Percentiles rank a stretch among this genome's conserved stretches.
Evolutionary conservation across 2,797 vertebrate genomes (phyloP).

Genomic region (Smutsia gigantea): DNA sequence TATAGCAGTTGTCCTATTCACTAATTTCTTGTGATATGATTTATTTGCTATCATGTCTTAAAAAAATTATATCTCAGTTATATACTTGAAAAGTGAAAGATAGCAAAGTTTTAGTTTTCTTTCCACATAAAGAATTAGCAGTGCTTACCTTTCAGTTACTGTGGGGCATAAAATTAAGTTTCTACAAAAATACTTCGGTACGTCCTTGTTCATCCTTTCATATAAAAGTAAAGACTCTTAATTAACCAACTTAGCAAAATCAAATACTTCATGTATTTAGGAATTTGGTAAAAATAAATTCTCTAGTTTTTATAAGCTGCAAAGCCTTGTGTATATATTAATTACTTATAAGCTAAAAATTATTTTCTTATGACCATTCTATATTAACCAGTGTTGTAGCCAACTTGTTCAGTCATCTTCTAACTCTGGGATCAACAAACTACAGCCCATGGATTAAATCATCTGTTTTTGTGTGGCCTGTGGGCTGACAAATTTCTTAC

Average conservation of each 20-base stretch:
- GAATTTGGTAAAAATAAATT: constrained; percentile 43
- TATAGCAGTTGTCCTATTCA: background rate
- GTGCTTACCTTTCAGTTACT: constrained; percentile 25
- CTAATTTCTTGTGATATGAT: background rate
- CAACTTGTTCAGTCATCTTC: background rate
- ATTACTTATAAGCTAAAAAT: constrained; percentile 27
- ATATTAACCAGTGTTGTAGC: background rate
- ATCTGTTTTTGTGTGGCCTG: background rate
- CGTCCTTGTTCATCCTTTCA: background rate
- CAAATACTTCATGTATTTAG: background rate
- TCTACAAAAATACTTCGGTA: constrained; percentile 9
- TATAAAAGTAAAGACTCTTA: constrained; percentile 1
- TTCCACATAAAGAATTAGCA: constrained; percentile 45
- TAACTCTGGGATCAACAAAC: background rate
- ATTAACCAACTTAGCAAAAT: background rate
- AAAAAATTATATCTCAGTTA: background rate
- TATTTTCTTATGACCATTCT: background rate
- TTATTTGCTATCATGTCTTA: constrained; percentile 23
- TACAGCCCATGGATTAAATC: background rate
- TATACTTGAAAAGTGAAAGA: background rate
- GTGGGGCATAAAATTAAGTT: constrained; percentile 12
- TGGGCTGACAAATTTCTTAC: constrained; percentile 13
- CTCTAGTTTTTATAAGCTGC: background rate
- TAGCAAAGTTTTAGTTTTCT: background rate
- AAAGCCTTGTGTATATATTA: background rate